phyloP scores from a whole-genome alignment of 2,888 invertebrate genomes.

The Lysandra bellargus region DNA sequence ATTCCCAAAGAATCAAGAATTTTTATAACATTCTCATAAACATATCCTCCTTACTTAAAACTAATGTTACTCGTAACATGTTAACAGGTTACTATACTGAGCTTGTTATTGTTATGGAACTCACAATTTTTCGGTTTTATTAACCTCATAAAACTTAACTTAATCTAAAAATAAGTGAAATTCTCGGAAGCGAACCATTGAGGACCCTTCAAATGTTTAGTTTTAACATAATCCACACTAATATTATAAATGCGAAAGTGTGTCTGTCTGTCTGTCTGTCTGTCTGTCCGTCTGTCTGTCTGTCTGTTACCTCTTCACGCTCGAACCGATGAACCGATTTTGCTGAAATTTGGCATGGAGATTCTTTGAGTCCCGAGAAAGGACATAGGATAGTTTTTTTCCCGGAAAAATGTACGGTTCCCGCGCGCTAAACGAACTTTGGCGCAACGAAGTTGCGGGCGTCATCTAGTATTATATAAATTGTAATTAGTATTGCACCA shows the following conservation, averaged over 20 bases:
- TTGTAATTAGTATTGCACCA: constrained; percentile 11
- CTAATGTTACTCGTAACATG: neutral
- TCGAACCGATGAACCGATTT: too few species aligned
- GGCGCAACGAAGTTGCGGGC: too few species aligned
- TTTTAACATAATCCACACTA: neutral
- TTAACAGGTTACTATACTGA: neutral
- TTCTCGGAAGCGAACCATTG: neutral
- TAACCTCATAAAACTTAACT: neutral
- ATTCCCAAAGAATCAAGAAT: too few species aligned
- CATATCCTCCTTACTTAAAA: neutral
- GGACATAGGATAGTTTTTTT: too few species aligned
- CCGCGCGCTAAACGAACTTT: too few species aligned
- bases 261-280: too few species aligned
- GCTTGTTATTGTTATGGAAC: neutral
- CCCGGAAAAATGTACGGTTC: too few species aligned
- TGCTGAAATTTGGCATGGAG: too few species aligned
- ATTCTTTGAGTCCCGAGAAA: too few species aligned
- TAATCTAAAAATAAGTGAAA: neutral
- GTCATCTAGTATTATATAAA: neutral
- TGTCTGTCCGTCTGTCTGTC: too few species aligned
- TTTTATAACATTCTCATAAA: neutral
- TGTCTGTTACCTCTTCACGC: too few species aligned
- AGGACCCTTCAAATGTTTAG: neutral
- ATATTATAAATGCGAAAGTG: too few species aligned
- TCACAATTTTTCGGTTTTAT: neutral